Evolutionary conservation across 1,140 invertebrate genomes (phyloP).

Genomic region (Cepaea nemoralis): DNA sequence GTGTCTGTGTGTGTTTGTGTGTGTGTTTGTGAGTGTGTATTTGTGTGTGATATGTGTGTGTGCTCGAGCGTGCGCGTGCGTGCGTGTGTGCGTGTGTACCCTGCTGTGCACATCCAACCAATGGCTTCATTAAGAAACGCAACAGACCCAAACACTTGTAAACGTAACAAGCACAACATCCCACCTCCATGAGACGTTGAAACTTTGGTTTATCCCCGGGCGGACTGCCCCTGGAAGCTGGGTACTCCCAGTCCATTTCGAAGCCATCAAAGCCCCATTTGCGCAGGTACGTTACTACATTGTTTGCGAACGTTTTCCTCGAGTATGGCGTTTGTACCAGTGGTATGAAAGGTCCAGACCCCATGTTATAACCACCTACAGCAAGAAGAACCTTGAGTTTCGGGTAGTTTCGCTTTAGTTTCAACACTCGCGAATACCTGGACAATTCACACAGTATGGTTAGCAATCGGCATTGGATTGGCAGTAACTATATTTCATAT

Average conservation of each 20-base stretch:
- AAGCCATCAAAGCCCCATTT: slow-evolving; percentile 54
- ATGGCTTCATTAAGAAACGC: neutral
- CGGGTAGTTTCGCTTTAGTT: neutral
- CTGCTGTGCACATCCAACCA: neutral
- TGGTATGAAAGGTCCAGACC: slow-evolving; percentile 79
- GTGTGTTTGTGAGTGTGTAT: too few relatives aligned
- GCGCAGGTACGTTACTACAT: slow-evolving; percentile 85
- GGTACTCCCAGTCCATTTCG: slow-evolving; percentile 20
- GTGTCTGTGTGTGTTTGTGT: too few relatives aligned
- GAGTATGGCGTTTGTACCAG: slow-evolving; percentile 49
- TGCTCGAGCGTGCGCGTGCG: too few relatives aligned
- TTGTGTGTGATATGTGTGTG: too few relatives aligned
- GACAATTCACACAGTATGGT: neutral
- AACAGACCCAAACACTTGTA: neutral
- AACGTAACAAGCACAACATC: too few relatives aligned
- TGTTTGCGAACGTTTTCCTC: slow-evolving; percentile 52
- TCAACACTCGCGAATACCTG: neutral
- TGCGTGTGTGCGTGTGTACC: neutral
- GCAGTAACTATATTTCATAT: neutral
- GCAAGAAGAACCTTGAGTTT: slow-evolving; percentile 75
- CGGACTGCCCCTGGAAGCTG: neutral
- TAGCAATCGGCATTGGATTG: neutral
- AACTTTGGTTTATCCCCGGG: neutral
- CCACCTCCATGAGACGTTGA: neutral
- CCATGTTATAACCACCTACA: slow-evolving; percentile 96